These are phyloP conservation scores for Eira barbara DNA, from an alignment of 2,113 vertebrate genomes.

Conservation along the genomic window DNA sequence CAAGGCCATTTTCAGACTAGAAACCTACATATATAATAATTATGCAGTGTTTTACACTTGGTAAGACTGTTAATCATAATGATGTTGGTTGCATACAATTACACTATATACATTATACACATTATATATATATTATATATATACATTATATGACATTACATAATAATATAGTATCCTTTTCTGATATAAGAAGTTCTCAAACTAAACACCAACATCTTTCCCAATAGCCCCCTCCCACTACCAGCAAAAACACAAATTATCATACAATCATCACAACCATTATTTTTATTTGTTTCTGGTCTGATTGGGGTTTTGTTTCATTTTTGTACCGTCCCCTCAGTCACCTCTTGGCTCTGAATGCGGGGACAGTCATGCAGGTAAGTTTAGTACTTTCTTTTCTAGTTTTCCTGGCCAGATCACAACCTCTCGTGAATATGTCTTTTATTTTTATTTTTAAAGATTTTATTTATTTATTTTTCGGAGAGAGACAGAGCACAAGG, in stretches of 20 bases:
- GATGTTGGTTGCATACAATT: neutral
- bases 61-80: neutral
- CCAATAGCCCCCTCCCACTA: neutral
- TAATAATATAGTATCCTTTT: neutral
- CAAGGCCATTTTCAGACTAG: neutral
- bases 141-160: no score
- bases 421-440: neutral
- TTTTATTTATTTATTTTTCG: no score
- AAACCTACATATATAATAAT: neutral
- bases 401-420: neutral
- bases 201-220: neutral
- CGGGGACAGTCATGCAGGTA: fast-evolving
- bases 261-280: neutral
- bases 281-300: neutral
- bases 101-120: no score
- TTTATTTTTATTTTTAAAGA: no score
- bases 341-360: neutral
- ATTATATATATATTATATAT: neutral
- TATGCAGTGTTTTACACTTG: neutral
- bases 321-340: neutral
- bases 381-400: neutral
- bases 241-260: neutral
- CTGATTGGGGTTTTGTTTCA: neutral
- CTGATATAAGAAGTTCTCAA: neutral
- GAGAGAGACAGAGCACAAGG: no score